phyloP scores from a whole-genome alignment of 2,888 invertebrate genomes.

The Anorthoa munda region DNA sequence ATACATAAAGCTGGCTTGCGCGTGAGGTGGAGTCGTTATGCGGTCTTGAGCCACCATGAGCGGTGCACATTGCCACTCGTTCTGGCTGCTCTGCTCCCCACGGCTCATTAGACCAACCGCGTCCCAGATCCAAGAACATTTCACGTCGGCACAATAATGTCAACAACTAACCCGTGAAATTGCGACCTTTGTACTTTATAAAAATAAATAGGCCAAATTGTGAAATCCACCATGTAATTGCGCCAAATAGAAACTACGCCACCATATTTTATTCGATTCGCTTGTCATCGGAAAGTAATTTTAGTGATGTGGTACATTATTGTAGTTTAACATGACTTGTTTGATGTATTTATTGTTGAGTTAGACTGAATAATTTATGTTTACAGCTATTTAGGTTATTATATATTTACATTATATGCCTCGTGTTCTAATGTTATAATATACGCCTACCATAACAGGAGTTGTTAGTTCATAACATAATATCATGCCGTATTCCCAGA shows the following conservation, averaged over 20 bases:
- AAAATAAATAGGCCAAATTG: conserved; percentile 60
- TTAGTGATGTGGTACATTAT: conserved; percentile 24
- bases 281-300: conserved; percentile 36
- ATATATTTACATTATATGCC: conserved; percentile 6
- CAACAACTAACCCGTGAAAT: conserved; percentile 63
- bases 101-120: conserved; percentile 72
- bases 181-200: conserved; percentile 59
- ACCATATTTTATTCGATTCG: conserved; percentile 48
- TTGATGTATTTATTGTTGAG: background rate
- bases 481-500: too few species aligned
- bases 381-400: background rate
- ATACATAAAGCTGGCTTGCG: conserved; percentile 46
- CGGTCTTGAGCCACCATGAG: conserved; percentile 56
- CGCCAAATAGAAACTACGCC: conserved; percentile 49
- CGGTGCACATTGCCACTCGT: conserved; percentile 63
- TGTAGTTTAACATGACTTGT: conserved; percentile 25
- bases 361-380: conserved; percentile 15
- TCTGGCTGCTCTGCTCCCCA: conserved; percentile 56
- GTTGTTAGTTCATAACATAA: background rate
- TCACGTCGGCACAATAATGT: conserved; percentile 61
- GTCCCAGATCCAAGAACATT: conserved; percentile 63
- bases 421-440: conserved; percentile 9
- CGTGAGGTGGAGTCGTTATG: conserved; percentile 59
- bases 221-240: conserved; percentile 60
- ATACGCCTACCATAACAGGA: background rate